phyloP scores from a whole-genome alignment of 2,888 invertebrate species.

The Gonocerus acuteangulatus region DNA sequence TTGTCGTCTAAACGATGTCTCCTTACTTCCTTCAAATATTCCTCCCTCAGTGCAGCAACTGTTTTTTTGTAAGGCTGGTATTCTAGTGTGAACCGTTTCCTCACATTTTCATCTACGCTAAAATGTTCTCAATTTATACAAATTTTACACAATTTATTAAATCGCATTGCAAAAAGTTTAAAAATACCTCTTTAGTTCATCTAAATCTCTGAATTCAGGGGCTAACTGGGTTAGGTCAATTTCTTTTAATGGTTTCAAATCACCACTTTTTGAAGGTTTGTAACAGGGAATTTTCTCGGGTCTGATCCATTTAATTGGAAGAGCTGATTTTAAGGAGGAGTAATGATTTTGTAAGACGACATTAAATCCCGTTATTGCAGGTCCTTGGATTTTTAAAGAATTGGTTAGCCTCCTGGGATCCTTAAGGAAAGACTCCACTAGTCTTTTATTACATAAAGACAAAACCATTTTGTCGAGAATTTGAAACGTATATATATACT shows the following conservation, averaged over 20 bases:
- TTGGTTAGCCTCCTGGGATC: too few species aligned
- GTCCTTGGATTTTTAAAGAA: too few species aligned
- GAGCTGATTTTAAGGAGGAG: conserved; percentile 57
- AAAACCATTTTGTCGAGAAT: not conserved
- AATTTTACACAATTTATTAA: too few species aligned
- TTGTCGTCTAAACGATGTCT: conserved; percentile 60
- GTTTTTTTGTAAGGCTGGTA: conserved; percentile 55
- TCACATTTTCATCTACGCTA: conserved; percentile 64
- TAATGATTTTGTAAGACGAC: not conserved
- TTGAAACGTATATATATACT: not conserved
- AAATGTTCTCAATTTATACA: too few species aligned
- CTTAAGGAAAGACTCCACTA: not conserved
- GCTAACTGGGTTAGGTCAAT: conserved; percentile 49
- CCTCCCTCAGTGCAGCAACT: conserved; percentile 48
- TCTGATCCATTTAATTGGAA: conserved; percentile 70
- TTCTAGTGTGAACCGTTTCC: conserved; percentile 61
- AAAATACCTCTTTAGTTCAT: conserved; percentile 62
- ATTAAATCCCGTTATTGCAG: not conserved
- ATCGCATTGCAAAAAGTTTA: too few species aligned
- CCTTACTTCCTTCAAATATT: conserved; percentile 55
- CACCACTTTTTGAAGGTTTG: conserved; percentile 63
- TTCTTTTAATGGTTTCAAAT: conserved; percentile 52
- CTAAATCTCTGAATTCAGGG: conserved; percentile 52
- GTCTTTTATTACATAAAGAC: not conserved
- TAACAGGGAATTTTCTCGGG: conserved; percentile 60